These are phyloP conservation scores for Terebella lapidaria DNA, from an alignment of 2,888 invertebrate species.

Conservation along the genomic window DNA sequence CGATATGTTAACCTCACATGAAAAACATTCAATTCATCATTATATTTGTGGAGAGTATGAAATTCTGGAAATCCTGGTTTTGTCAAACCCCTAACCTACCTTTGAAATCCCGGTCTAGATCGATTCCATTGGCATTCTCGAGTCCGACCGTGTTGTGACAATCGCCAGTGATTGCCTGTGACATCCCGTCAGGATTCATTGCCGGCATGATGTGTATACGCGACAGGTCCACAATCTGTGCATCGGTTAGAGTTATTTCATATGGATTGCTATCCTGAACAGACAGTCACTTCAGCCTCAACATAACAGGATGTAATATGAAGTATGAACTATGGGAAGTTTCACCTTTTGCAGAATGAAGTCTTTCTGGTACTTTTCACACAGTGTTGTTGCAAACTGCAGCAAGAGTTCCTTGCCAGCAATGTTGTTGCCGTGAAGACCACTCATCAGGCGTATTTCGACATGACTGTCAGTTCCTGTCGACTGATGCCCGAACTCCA, in stretches of 20 bases:
- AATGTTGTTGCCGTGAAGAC: conserved; percentile 50
- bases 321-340: neutral
- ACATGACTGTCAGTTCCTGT: conserved; percentile 20
- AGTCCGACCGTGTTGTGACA: neutral
- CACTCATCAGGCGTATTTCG: conserved; percentile 39
- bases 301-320: neutral
- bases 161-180: conserved; percentile 6
- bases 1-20: too few species aligned
- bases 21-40: too few species aligned
- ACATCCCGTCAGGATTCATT: conserved; percentile 52
- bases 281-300: neutral
- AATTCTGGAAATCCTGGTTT: too few species aligned
- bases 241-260: neutral
- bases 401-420: conserved; percentile 45
- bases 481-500: conserved; percentile 60
- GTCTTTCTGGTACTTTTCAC: conserved; percentile 39
- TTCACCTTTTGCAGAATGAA: neutral
- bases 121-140: neutral
- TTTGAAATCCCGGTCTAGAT: neutral
- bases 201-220: conserved; percentile 46
- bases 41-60: too few species aligned
- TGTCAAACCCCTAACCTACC: too few species aligned
- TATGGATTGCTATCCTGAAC: neutral
- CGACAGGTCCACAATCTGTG: conserved; percentile 37
- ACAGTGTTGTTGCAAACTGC: conserved; percentile 37